Evolutionary conservation across 2,797 vertebrate species (phyloP).

Genomic region (Eurystomus glaucurus): DNA sequence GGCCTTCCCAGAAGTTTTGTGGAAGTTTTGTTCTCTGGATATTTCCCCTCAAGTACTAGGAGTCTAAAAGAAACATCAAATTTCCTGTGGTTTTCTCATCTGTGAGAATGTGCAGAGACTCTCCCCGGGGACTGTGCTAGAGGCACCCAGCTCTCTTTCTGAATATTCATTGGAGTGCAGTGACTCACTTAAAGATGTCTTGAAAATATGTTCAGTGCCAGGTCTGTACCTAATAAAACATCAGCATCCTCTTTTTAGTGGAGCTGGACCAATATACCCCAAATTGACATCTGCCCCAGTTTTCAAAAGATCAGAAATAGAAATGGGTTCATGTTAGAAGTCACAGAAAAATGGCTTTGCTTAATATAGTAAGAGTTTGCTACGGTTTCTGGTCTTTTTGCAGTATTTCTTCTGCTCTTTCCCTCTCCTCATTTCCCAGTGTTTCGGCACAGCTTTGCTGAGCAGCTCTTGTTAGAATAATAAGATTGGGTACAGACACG

Average conservation of each 20-base stretch:
- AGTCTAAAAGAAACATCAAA: conserved; percentile 2
- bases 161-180: conserved; percentile 21
- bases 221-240: not conserved
- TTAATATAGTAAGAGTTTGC: conserved; percentile 37
- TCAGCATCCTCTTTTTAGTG: not conserved
- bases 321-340: conserved; percentile 45
- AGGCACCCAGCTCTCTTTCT: not conserved
- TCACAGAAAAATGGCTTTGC: conserved; percentile 20
- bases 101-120: not conserved
- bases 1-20: not conserved
- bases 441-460: not conserved
- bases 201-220: not conserved
- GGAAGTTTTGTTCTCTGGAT: not conserved
- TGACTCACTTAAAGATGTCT: conserved; percentile 13
- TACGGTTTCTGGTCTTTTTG: not conserved
- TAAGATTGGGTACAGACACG: not conserved
- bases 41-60: not conserved
- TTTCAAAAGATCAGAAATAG: conserved; percentile 57
- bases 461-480: not conserved
- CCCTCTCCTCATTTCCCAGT: not conserved
- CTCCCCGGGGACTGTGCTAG: not conserved
- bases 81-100: conserved; percentile 46
- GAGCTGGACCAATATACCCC: conserved; percentile 9
- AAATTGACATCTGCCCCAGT: conserved; percentile 37
- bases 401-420: not conserved